Evolutionary conservation across 1,140 invertebrate species (phyloP).

Genomic region (Agraylea sexmaculata): DNA sequence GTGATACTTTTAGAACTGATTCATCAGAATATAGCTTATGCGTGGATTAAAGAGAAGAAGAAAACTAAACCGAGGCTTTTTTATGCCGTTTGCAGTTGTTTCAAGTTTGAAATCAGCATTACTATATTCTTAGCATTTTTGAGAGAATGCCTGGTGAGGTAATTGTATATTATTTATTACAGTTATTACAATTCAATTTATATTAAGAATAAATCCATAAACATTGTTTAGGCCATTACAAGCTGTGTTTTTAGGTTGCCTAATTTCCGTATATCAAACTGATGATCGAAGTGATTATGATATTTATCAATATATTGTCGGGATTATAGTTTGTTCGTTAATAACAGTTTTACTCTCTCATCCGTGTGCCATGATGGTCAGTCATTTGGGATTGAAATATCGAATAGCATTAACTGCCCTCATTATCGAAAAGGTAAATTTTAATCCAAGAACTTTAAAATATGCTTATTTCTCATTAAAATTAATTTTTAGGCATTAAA

Average conservation of each 20-base stretch:
- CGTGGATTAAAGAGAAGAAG: conserved; percentile 15
- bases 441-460: conserved; percentile 28
- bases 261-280: conserved; percentile 12
- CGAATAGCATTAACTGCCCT: conserved; percentile 28
- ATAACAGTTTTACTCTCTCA: conserved; percentile 37
- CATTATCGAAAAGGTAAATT: conserved; percentile 28
- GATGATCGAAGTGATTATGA: conserved; percentile 3
- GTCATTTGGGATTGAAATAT: conserved; percentile 34
- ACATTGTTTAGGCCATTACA: conserved; percentile 10
- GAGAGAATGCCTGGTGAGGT: conserved; percentile 13
- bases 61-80: conserved; percentile 8
- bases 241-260: conserved; percentile 15
- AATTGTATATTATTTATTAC: conserved; percentile 1
- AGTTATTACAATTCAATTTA: background rate
- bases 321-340: conserved; percentile 27
- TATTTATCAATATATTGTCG: conserved; percentile 11
- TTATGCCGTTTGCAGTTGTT: conserved; percentile 11
- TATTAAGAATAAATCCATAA: background rate
- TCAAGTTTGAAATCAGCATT: conserved; percentile 9
- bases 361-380: conserved; percentile 46
- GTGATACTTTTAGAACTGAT: conserved; percentile 10
- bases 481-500: conserved; percentile 31
- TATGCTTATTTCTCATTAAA: conserved; percentile 1
- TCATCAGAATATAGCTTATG: conserved; percentile 11
- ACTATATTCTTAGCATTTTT: conserved; percentile 6